Evolutionary conservation across 2,888 invertebrate genomes (phyloP), one percentile per base, ranked within the genome.

Genomic region (Drosophila sordidapex): DNA sequence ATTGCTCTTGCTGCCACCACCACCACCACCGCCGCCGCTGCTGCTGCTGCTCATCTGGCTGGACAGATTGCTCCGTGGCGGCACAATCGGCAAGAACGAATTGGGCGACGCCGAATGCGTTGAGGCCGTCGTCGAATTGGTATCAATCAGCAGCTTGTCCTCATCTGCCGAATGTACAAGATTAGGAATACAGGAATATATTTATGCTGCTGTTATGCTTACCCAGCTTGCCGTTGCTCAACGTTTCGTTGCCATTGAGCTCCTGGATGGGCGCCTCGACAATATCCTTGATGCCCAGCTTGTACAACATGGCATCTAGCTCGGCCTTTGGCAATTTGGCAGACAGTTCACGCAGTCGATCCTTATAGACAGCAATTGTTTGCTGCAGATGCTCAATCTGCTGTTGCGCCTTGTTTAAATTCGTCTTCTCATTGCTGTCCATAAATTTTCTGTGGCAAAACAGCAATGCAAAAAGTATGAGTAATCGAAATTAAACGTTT

Each of bases 361-460:
- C 96, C 93, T 97, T 96, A 92, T 98, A 96, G 48, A 96, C 94
- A 76, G 95, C 95, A 93, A 98, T 96, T 91, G 98, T 98, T 81
- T 96, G 94, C 93, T 99, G 98, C 83, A 99, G 93, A 85, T 96
- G 96, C 90, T 97, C 97, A 78, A 99, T 97, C 92, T 97, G 96
- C 87, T 98, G 96, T 89, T 98, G 97, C 62, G 98, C 95, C 91
- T 98, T 96, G 92, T 97, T 96, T 76, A 97, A 94, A 92, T 99
- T 98, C 70, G 97, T 97, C 92, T 97, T 97, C 68, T 97, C 97
- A 64, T 97, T 97, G 74, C 97, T 97, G 92, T 98, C 99, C 90
- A 99, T 94, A 94, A 98, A 99, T 91, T 97, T 95, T 93, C 96
- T 97, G 94, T 21, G 8, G 43, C 15, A 11, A 4, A 38, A 21